A percentile compares a stretch with the other conserved stretches of the same genome.
Conservation (phyloP, 1,140 invertebrate genomes). For the Drosophila dunni region DNA sequence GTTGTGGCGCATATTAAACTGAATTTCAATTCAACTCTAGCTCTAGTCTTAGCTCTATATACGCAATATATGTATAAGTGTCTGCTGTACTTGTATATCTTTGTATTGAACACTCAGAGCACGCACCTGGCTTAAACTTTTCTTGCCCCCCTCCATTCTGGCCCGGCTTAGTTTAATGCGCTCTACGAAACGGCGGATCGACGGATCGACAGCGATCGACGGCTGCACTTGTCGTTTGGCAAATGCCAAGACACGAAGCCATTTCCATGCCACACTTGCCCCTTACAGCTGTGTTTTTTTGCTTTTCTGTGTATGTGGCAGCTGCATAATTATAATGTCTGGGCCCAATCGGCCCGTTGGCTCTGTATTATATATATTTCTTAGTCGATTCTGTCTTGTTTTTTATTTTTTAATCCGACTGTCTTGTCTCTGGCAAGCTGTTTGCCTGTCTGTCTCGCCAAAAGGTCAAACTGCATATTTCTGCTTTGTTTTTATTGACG, state of each 20-base stretch:
- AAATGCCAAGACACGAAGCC: constrained; percentile 67
- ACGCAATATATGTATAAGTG: neutral
- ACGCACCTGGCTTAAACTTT: constrained; percentile 71
- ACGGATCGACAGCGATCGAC: constrained; percentile 61
- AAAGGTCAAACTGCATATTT: constrained; percentile 58
- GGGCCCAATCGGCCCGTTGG: constrained; percentile 52
- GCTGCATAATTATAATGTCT: constrained; percentile 82
- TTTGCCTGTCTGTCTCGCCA: constrained; percentile 41
- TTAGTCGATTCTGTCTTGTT: neutral
- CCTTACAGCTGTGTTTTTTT: neutral
- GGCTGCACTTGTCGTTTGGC: constrained; percentile 75
- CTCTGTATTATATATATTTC: constrained; percentile 25
- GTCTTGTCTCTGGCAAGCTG: constrained; percentile 36
- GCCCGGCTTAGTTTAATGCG: constrained; percentile 71
- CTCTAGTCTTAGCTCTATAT: constrained; percentile 9
- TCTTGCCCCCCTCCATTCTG: constrained; percentile 7
- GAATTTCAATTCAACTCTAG: constrained; percentile 64
- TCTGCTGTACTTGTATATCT: constrained; percentile 3
- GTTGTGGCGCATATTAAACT: constrained; percentile 70
- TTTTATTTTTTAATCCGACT: constrained; percentile 25
- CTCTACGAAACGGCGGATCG: constrained; percentile 54
- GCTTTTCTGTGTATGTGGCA: constrained; percentile 63
- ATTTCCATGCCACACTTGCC: constrained; percentile 56
- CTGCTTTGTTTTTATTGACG: constrained; percentile 39
- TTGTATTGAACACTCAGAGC: constrained; percentile 50